Evolutionary conservation across 2,113 vertebrate species (phyloP).

Genomic region (Myiopsitta monachus): DNA sequence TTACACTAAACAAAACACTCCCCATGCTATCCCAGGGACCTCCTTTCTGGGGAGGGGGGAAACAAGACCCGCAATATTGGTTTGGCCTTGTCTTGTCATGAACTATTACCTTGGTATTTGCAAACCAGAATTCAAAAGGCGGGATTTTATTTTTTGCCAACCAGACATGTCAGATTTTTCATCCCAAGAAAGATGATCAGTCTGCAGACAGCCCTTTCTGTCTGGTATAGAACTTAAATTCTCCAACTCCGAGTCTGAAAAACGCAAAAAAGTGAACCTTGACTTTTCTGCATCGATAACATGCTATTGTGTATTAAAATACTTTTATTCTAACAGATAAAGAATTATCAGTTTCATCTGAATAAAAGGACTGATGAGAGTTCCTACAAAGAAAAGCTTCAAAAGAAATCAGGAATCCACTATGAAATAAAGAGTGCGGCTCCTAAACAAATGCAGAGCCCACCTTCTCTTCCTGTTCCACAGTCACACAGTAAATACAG

Average conservation of each 20-base stretch:
- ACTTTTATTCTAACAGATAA: not conserved
- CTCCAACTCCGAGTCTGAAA: not conserved
- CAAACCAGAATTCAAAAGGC: not conserved
- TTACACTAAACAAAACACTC: conserved; percentile 57
- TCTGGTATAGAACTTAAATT: not conserved
- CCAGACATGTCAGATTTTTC: not conserved
- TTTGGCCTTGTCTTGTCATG: not conserved
- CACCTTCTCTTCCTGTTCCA: not conserved
- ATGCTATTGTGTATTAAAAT: not conserved
- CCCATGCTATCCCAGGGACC: not conserved
- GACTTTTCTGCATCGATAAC: not conserved
- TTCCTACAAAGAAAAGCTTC: not conserved
- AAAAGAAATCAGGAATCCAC: not conserved
- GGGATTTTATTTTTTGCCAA: not conserved
- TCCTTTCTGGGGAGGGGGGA: not conserved
- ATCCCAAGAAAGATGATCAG: not conserved
- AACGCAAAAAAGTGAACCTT: not conserved
- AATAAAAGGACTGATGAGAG: not conserved
- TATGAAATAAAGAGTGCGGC: not conserved
- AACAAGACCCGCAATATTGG: conserved; percentile 14
- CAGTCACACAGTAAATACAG: not conserved
- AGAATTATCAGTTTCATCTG: not conserved
- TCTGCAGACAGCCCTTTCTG: not conserved
- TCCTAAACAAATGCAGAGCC: not conserved
- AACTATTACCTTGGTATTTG: not conserved